Evolutionary conservation across 2,113 vertebrate species (phyloP).

Genomic region (Antennarius striatus): DNA sequence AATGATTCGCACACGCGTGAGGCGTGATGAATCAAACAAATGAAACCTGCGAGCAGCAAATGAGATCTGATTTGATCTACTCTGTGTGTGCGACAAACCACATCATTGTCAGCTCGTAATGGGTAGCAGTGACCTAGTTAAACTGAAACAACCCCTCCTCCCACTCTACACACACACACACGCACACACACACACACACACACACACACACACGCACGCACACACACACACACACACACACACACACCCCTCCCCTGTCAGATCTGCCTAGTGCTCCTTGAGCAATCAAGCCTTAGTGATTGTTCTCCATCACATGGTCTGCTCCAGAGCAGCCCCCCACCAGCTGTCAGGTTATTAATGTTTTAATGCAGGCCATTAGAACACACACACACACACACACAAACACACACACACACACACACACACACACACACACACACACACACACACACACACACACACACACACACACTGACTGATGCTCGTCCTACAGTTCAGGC

Average conservation of each 20-base stretch:
- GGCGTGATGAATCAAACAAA: conserved; percentile 74
- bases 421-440: background rate
- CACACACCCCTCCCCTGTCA: conserved; percentile 72
- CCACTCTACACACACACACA: conserved; percentile 31
- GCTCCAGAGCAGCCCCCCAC: conserved; percentile 72
- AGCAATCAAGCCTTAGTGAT: conserved; percentile 80
- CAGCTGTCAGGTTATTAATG: conserved; percentile 81
- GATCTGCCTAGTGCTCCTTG: conserved; percentile 76
- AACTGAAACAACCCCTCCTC: conserved; percentile 77
- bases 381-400: conserved; percentile 49
- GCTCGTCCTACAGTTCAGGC: too few relatives aligned
- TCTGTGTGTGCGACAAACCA: conserved; percentile 63
- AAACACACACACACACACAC: background rate
- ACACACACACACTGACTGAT: conserved; percentile 19
- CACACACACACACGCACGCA: conserved; percentile 12
- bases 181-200: conserved; percentile 28
- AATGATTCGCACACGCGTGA: conserved; percentile 66
- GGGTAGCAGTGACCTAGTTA: conserved; percentile 73
- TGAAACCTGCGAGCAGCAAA: conserved; percentile 70
- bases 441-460: background rate
- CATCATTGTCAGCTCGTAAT: conserved; percentile 74
- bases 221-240: conserved; percentile 25
- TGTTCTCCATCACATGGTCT: conserved; percentile 76
- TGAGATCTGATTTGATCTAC: conserved; percentile 77
- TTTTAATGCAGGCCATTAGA: conserved; percentile 70